Conservation (phyloP, 2,113 vertebrate species). For the Amazona vittata region DNA sequence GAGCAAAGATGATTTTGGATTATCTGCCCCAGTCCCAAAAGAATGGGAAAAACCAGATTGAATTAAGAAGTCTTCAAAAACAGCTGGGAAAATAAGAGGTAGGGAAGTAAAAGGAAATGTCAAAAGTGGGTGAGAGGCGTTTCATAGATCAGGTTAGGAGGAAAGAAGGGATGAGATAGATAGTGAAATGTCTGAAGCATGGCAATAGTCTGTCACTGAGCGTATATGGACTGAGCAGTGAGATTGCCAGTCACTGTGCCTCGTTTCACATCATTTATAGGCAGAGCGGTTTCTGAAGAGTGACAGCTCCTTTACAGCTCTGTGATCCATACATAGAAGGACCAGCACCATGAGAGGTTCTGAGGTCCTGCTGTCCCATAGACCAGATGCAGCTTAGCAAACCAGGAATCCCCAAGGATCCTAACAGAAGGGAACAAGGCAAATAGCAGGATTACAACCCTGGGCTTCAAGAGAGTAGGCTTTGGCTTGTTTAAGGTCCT, state of each 20-base stretch:
- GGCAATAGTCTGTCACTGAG: not conserved
- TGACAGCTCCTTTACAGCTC: not conserved
- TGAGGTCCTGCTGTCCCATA: not conserved
- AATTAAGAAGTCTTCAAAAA: not conserved
- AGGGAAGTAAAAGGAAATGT: not conserved
- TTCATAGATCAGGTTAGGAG: not conserved
- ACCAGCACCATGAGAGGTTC: not conserved
- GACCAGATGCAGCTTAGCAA: not conserved
- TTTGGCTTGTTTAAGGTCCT: not conserved
- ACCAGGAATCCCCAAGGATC: not conserved
- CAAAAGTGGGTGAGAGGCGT: not conserved
- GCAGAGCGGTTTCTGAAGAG: not conserved
- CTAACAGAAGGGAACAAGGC: not conserved
- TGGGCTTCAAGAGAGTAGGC: not conserved
- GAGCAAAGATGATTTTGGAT: not conserved
- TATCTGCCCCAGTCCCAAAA: not conserved
- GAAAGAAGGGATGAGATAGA: not conserved
- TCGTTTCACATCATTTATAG: not conserved
- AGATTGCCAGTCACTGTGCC: accelerated
- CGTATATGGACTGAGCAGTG: not conserved
- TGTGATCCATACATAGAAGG: not conserved
- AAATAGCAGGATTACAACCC: not conserved
- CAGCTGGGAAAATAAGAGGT: not conserved
- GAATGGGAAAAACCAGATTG: not conserved
- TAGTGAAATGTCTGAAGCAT: not conserved